Evolutionary conservation across 2,113 vertebrate species (phyloP).

Genomic region (Tragelaphus buxtoni): DNA sequence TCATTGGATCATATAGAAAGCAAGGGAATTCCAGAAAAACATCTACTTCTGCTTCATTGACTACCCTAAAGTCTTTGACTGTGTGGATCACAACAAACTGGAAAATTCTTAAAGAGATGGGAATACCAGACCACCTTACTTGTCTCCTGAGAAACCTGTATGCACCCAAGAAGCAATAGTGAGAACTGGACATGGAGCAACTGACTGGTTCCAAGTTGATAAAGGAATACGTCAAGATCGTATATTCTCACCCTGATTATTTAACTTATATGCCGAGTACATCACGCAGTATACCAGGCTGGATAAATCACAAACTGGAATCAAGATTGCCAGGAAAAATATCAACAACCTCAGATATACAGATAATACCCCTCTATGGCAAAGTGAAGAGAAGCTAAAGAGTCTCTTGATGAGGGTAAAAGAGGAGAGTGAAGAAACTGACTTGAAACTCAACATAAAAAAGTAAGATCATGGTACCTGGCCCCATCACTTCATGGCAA

Average conservation of each 20-base stretch:
- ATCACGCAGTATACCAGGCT: background rate
- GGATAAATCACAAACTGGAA: background rate
- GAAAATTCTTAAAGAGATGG: background rate
- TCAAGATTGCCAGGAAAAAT: background rate
- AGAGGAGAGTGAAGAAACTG: background rate
- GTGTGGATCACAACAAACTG: background rate
- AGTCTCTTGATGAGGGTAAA: background rate
- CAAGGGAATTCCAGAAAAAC: background rate
- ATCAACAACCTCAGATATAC: background rate
- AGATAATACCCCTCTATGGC: background rate
- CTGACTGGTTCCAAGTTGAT: background rate
- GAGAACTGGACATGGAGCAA: background rate
- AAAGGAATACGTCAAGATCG: background rate
- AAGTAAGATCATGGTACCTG: background rate
- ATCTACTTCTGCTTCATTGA: background rate
- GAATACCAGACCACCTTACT: background rate
- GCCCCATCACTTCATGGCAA: background rate
- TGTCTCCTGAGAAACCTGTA: background rate
- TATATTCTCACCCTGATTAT: background rate
- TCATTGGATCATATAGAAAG: background rate
- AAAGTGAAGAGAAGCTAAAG: background rate
- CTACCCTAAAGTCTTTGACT: background rate
- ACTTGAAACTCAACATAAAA: background rate
- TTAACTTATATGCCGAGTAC: background rate
- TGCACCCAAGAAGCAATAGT: background rate